phyloP scores from a whole-genome alignment of 1,140 invertebrate genomes.

The Neoseiulus cucumeris region DNA sequence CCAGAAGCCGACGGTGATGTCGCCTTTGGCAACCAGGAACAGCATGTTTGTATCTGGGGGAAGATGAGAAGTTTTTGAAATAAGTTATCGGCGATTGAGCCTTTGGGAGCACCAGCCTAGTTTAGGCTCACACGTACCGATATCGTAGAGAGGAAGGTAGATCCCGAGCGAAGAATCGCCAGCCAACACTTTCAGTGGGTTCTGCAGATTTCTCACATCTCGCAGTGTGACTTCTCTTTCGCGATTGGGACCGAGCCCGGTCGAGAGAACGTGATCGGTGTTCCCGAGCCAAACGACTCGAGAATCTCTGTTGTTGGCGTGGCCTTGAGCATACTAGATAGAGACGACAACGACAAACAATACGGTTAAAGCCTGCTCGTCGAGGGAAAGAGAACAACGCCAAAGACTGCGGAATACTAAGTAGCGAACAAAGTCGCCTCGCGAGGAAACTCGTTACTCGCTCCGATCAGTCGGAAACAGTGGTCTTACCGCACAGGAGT shows the following conservation, averaged over 20 bases:
- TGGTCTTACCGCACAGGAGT: slow-evolving; percentile 26
- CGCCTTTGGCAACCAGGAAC: slow-evolving; percentile 68
- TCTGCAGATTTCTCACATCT: slow-evolving; percentile 55
- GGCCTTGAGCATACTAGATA: slow-evolving; percentile 39
- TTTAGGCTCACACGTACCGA: not conserved
- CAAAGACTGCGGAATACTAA: not conserved
- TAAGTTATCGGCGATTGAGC: too few relatives aligned
- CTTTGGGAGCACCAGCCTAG: too few relatives aligned
- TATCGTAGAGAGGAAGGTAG: slow-evolving; percentile 22
- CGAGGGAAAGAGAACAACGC: not conserved
- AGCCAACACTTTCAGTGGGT: slow-evolving; percentile 47
- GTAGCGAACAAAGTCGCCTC: not conserved
- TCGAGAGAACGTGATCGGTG: slow-evolving; percentile 55
- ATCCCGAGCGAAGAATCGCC: slow-evolving; percentile 69
- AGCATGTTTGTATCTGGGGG: slow-evolving; percentile 82
- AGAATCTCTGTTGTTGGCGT: slow-evolving; percentile 73
- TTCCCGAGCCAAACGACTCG: slow-evolving; percentile 69
- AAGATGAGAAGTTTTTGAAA: slow-evolving; percentile 35
- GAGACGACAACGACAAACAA: not conserved
- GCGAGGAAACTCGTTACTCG: slow-evolving; percentile 11
- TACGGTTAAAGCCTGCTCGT: not conserved
- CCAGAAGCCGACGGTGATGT: slow-evolving; percentile 64
- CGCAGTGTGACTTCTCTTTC: slow-evolving; percentile 64
- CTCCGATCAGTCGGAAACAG: not conserved
- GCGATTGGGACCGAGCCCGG: slow-evolving; percentile 43